Evolutionary conservation across 1,140 invertebrate species (phyloP).

Genomic region (Conus ventricosus): DNA sequence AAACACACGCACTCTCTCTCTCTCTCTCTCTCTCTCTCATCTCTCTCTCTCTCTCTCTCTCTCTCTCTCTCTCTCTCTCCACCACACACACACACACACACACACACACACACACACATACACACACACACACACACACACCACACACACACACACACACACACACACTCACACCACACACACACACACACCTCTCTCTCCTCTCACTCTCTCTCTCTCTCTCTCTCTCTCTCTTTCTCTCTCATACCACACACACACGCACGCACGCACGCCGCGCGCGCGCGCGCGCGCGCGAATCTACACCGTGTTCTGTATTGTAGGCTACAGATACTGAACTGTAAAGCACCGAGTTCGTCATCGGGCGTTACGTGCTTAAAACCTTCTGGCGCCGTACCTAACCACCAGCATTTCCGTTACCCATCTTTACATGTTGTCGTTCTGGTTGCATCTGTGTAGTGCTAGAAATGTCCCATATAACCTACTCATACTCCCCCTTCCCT

Average conservation of each 20-base stretch:
- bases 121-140: conserved; percentile 14
- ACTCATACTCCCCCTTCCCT: too few species aligned
- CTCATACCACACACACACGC: conserved; percentile 9
- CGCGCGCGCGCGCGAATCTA: not conserved
- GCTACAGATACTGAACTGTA: too few species aligned
- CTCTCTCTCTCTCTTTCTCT: not conserved
- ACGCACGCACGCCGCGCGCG: not conserved
- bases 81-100: too few species aligned
- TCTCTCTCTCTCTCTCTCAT: too few species aligned
- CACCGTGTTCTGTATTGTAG: not conserved
- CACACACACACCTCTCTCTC: conserved; percentile 5
- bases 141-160: too few species aligned
- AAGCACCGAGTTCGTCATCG: too few species aligned
- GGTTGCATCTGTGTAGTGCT: too few species aligned
- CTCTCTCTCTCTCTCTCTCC: not conserved
- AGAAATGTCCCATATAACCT: too few species aligned
- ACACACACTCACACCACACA: not conserved
- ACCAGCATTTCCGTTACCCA: not conserved
- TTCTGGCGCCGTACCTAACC: too few species aligned
- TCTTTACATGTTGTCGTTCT: not conserved
- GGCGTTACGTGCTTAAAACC: too few species aligned
- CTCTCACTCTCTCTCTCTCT: not conserved
- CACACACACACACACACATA: not conserved
- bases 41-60: too few species aligned
- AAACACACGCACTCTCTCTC: too few species aligned